A percentile compares a stretch with the other conserved stretches of the same genome.
Evolutionary conservation across 2,113 vertebrate species (phyloP).

Genomic region (Merops nubicus): DNA sequence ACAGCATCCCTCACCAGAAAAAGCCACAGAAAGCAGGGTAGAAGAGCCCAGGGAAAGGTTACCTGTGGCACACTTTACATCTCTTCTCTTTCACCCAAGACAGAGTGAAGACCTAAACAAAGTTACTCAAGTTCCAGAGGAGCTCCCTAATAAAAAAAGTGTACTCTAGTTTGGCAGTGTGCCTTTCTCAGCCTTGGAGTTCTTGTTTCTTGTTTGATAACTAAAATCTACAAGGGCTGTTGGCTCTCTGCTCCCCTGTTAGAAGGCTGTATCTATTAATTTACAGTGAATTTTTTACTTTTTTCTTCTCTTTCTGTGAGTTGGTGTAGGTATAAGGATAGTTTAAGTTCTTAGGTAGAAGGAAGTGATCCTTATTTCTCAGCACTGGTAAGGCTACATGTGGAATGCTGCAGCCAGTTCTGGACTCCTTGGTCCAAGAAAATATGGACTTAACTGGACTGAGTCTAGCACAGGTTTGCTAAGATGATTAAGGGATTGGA

Average conservation of each 20-base stretch:
- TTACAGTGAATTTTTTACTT: background rate
- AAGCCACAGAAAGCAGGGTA: background rate
- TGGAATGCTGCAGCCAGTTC: background rate
- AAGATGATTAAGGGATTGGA: background rate
- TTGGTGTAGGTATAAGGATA: background rate
- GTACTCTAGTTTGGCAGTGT: background rate
- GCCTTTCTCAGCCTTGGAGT: background rate
- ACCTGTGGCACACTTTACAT: rapidly evolving
- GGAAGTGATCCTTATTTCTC: background rate
- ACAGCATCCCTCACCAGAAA: background rate
- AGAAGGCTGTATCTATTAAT: background rate
- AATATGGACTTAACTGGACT: background rate
- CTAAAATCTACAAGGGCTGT: background rate
- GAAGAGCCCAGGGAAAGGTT: background rate
- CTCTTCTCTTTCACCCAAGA: background rate
- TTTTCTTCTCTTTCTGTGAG: background rate
- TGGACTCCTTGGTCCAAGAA: background rate
- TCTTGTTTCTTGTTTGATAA: background rate
- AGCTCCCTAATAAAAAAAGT: background rate
- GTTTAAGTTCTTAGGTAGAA: background rate
- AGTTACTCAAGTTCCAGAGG: background rate
- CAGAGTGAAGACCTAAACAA: background rate
- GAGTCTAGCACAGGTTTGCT: background rate
- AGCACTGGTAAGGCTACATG: background rate
- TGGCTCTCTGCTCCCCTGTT: background rate